These are phyloP conservation scores for Drepana arcuata DNA, from an alignment of 1,140 invertebrate species.

Conservation along the genomic window DNA sequence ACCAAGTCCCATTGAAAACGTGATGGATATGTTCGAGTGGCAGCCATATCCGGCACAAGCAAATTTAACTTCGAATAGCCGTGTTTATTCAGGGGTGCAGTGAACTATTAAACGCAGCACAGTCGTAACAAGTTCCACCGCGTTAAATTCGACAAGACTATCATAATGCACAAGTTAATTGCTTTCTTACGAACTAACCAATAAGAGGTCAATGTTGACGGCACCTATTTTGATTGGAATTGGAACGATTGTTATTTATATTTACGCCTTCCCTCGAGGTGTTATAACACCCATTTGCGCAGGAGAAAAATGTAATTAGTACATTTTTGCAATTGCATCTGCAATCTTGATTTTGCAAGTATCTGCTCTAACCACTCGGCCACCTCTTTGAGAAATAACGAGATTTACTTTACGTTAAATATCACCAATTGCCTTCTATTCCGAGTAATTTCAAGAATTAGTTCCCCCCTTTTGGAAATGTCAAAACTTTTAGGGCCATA, in stretches of 20 bases:
- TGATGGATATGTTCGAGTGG: constrained; percentile 63
- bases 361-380: no score
- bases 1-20: constrained; percentile 38
- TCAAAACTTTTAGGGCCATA: constrained; percentile 9
- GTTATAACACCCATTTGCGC: no score
- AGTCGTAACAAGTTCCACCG: constrained; percentile 55
- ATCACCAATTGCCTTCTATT: constrained; percentile 15
- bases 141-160: constrained; percentile 67
- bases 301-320: no score
- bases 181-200: constrained; percentile 64
- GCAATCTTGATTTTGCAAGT: no score
- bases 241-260: constrained; percentile 34
- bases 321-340: no score
- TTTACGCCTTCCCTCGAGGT: no score
- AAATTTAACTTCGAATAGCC: constrained; percentile 63
- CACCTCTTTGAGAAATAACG: no score
- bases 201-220: constrained; percentile 50
- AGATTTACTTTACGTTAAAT: no score
- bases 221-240: constrained; percentile 30
- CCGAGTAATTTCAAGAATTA: constrained; percentile 6
- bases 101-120: constrained; percentile 60
- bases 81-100: constrained; percentile 68
- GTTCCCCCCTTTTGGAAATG: constrained; percentile 4
- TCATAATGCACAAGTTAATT: constrained; percentile 65
- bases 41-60: constrained; percentile 63